phyloP scores from a whole-genome alignment of 2,797 vertebrate species.

The Pyrocephalus nanus region DNA sequence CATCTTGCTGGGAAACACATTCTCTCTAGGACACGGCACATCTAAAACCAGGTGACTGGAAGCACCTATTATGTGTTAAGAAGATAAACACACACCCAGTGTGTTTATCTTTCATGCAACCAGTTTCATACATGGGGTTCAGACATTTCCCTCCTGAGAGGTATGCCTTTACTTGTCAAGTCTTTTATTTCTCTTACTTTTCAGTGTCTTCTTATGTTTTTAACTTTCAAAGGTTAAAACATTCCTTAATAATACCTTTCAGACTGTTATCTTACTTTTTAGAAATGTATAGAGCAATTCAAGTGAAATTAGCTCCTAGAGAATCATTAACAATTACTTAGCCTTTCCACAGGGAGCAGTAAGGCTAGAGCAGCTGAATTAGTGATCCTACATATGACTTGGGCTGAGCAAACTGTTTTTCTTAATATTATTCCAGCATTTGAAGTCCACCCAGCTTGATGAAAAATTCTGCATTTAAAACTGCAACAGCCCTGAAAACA shows the following conservation, averaged over 20 bases:
- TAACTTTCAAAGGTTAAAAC: background rate
- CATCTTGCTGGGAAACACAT: background rate
- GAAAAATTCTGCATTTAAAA: background rate
- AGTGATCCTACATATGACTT: background rate
- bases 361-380: background rate
- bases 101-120: background rate
- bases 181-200: background rate
- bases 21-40: background rate
- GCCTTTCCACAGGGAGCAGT: background rate
- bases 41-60: background rate
- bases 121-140: background rate
- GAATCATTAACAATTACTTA: background rate
- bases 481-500: background rate
- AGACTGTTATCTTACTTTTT: background rate
- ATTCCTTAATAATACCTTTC: background rate
- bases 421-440: background rate
- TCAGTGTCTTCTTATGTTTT: background rate
- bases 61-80: background rate
- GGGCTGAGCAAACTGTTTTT: background rate
- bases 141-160: background rate
- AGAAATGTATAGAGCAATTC: background rate
- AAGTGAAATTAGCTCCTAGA: conserved; percentile 30
- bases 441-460: background rate
- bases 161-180: background rate
- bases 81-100: background rate